phyloP scores from a whole-genome alignment of 1,140 invertebrate species.

The Hycleus cichorii region DNA sequence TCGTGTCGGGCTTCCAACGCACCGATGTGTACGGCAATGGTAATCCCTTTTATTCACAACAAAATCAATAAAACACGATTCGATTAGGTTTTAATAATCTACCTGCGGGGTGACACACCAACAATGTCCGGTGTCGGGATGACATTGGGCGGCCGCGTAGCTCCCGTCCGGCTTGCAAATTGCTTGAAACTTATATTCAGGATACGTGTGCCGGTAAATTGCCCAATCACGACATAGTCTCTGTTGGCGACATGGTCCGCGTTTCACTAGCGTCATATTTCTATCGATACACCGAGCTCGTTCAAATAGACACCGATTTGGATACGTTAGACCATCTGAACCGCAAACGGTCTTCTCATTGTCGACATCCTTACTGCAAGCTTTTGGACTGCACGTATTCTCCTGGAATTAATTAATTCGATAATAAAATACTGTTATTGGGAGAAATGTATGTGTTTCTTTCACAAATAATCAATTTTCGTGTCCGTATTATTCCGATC shows the following conservation, averaged over 20 bases:
- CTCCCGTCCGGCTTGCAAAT: conserved; percentile 72
- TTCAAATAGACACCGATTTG: conserved; percentile 66
- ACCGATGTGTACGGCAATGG: conserved; percentile 70
- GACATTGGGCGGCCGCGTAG: conserved; percentile 78
- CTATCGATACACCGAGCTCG: conserved; percentile 62
- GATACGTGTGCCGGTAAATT: background rate
- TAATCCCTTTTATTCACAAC: conserved; percentile 48
- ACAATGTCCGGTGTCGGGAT: conserved; percentile 64
- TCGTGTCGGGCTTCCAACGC: conserved; percentile 45
- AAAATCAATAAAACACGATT: background rate
- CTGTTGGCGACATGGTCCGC: conserved; percentile 54
- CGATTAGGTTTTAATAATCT: background rate
- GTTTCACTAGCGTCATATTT: conserved; percentile 59
- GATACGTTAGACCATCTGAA: conserved; percentile 71
- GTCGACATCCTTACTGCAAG: conserved; percentile 28
- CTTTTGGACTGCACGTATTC: conserved; percentile 32
- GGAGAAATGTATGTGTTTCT: background rate
- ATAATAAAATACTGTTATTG: no score
- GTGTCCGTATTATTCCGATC: background rate
- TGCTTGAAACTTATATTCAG: conserved; percentile 41
- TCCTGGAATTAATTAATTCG: conserved; percentile 17
- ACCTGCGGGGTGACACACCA: conserved; percentile 71
- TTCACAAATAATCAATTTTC: background rate
- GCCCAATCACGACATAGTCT: conserved; percentile 28
- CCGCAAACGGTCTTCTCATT: conserved; percentile 60